Evolutionary conservation across 1,140 invertebrate species (phyloP).

Genomic region (Drosophila kepulauana): DNA sequence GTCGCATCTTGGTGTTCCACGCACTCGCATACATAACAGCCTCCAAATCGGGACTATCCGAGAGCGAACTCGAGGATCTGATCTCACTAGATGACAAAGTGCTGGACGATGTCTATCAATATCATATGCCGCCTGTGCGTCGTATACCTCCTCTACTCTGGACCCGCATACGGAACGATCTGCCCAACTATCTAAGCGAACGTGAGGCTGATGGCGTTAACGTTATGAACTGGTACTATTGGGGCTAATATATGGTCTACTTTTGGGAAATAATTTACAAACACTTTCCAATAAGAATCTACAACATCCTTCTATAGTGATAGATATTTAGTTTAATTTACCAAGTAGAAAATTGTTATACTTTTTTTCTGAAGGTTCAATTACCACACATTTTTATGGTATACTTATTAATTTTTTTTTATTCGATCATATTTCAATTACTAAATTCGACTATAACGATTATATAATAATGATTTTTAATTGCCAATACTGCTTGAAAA

Average conservation of each 20-base stretch:
- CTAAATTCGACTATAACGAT: no score
- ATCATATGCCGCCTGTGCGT: slow-evolving; percentile 97
- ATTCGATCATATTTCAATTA: no score
- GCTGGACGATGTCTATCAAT: slow-evolving; percentile 99
- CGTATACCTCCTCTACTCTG: slow-evolving; percentile 97
- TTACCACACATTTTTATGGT: no score
- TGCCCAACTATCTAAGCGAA: slow-evolving; percentile 98
- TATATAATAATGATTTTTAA: no score
- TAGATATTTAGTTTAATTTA: no score
- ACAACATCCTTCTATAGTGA: no score
- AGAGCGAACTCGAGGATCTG: slow-evolving; percentile 97
- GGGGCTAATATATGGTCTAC: neutral
- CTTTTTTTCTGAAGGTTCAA: no score
- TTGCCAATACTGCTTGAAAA: no score
- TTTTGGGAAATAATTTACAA: no score
- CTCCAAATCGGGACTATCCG: slow-evolving; percentile 95
- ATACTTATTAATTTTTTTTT: no score
- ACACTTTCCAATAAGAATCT: no score
- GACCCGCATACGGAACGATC: slow-evolving; percentile 97
- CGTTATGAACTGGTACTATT: slow-evolving; percentile 97
- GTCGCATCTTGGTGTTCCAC: slow-evolving; percentile 96
- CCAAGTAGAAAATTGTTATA: no score
- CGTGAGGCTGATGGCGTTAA: slow-evolving; percentile 98
- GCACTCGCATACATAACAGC: slow-evolving; percentile 97
- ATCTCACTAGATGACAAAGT: slow-evolving; percentile 97